Base-by-base conservation (phyloP, 2,113 vertebrate genomes). In the Engraulis encrasicolus region DNA sequence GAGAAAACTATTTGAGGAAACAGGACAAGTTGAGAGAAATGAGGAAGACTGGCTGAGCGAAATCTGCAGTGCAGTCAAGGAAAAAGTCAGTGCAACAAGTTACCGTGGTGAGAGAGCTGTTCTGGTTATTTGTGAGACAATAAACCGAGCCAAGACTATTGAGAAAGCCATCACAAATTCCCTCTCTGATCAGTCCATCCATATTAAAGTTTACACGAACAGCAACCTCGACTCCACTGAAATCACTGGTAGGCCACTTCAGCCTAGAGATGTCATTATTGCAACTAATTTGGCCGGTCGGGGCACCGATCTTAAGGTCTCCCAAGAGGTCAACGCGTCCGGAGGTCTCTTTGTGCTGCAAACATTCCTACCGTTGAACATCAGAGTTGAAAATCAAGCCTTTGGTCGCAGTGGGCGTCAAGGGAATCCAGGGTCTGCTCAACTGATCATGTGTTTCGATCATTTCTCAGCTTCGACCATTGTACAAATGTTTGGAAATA, bases 111-210 rank as follows among this genome's bases (percentile, higher is more conserved):
- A 49, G 52, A 91, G 92, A 88, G 92, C 92, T 54, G 92, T 81
- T 36, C 74, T 95, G 54, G 49, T 94, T 37, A 92, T 94, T 87
- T 95, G 93, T 91, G 92, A 94, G 85, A 93, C 92, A 23, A 93
- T 94, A 80, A 86, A 83, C 0, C 66, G 18, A n/a, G 92, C 93
- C n/a, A 48, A 88, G 5, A 36, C 0, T 5, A 5, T 93, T 0
- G 0, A 90, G 0, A 0, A 6, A 0, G 66, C 83, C n/a, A 2
- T 93, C 0, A n/a, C 2, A 71, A 0, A 61, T 17, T 18, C 15
- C 0, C 83, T 88, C 7, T 2, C 1, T 5, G 4, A 34, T 36
- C 31, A 1, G 1, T 6, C 31, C 31, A 34, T 18, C 0, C 78
- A 83, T 0, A 83, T 88, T 15, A 91, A 40, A 48, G 80, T 89